These are phyloP conservation scores for Spisula subtruncata DNA, from an alignment of 2,888 invertebrate species.

Conservation along the genomic window DNA sequence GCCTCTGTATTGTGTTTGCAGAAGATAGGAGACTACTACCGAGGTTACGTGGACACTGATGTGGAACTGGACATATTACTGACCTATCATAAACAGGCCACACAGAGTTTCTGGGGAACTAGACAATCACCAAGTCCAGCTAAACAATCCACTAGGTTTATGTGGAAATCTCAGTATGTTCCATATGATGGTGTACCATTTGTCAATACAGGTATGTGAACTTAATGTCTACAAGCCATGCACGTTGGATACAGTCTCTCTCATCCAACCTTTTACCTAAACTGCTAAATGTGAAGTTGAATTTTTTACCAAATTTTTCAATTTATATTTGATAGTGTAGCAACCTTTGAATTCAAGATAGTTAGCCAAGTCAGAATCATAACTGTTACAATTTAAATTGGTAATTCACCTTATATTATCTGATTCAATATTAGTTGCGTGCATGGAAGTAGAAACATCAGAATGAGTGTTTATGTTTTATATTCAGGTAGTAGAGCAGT, in stretches of 20 bases:
- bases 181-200: slow-evolving; percentile 88
- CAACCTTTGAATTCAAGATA: too few relatives aligned
- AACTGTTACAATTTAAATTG: too few relatives aligned
- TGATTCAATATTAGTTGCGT: too few relatives aligned
- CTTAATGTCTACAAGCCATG: neutral
- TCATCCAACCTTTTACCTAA: too few relatives aligned
- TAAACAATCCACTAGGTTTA: slow-evolving; percentile 86
- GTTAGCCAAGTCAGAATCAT: too few relatives aligned
- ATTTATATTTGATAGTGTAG: too few relatives aligned
- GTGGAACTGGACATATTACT: slow-evolving; percentile 86
- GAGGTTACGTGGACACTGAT: slow-evolving; percentile 87
- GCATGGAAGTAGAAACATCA: too few relatives aligned
- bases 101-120: slow-evolving; percentile 87
- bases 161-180: slow-evolving; percentile 88
- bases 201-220: slow-evolving; percentile 85
- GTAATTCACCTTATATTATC: too few relatives aligned
- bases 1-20: slow-evolving; percentile 56
- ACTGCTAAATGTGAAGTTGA: too few relatives aligned
- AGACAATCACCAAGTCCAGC: slow-evolving; percentile 87
- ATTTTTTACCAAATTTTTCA: too few relatives aligned
- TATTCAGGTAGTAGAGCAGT: slow-evolving; percentile 86
- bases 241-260: too few relatives aligned
- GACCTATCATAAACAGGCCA: slow-evolving; percentile 87
- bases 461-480: neutral
- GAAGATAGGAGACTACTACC: slow-evolving; percentile 87